Evolutionary conservation across 2,797 vertebrate genomes (phyloP).

Genomic region (Melanotaenia maccullochi): DNA sequence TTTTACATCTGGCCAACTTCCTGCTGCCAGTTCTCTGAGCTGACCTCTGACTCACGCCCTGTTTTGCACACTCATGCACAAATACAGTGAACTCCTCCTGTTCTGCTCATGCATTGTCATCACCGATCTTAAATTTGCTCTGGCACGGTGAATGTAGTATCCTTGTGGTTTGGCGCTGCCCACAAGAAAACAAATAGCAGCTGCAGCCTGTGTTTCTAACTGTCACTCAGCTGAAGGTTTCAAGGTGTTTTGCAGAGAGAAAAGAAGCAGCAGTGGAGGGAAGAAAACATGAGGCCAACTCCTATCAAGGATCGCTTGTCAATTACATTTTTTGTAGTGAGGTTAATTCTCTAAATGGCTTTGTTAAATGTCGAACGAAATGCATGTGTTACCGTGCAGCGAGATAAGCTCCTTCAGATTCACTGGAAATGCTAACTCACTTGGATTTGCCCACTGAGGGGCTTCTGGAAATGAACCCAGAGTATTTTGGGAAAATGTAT

Average conservation of each 20-base stretch:
- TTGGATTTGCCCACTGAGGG: conserved; percentile 13
- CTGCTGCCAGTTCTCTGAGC: conserved; percentile 6
- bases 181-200: conserved; percentile 72
- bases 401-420: conserved; percentile 1
- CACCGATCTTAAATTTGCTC: conserved; percentile 70
- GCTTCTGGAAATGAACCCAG: conserved; percentile 37
- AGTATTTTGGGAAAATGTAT: conserved; percentile 49
- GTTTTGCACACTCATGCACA: conserved; percentile 35
- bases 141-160: conserved; percentile 64
- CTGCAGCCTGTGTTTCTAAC: conserved; percentile 52
- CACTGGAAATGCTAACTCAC: conserved; percentile 62
- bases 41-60: conserved; percentile 44
- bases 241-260: conserved; percentile 50
- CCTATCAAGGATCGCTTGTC: background rate
- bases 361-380: conserved; percentile 4
- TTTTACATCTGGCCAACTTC: conserved; percentile 9
- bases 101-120: conserved; percentile 63
- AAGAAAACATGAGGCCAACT: background rate
- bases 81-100: conserved; percentile 1
- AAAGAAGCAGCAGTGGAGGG: background rate
- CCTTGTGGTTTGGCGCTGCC: conserved; percentile 65
- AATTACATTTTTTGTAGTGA: conserved; percentile 32
- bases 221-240: conserved; percentile 50
- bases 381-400: background rate
- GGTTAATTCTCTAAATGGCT: conserved; percentile 39